Percentiles rank a stretch among this genome's conserved stretches.
Evolutionary conservation across 2,113 vertebrate genomes (phyloP).

Genomic region (Gallinago undulata): DNA sequence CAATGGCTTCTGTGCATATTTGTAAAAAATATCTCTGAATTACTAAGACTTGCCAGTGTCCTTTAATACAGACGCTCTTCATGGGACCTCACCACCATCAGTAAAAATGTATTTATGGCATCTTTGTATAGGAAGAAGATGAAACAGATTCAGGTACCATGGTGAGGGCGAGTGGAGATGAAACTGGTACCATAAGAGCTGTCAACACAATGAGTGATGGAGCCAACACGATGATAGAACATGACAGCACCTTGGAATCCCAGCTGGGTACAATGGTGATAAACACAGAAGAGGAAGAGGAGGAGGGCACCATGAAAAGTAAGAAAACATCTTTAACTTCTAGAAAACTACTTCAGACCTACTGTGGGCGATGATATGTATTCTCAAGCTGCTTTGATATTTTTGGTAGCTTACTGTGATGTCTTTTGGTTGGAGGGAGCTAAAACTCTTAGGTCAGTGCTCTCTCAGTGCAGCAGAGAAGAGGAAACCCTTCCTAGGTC

Average conservation of each 20-base stretch:
- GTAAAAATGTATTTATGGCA: neutral
- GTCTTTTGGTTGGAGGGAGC: neutral
- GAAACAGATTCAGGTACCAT: constrained; percentile 90
- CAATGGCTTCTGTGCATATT: neutral
- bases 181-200: constrained; percentile 83
- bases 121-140: constrained; percentile 84
- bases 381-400: neutral
- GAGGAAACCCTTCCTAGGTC: neutral
- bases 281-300: constrained; percentile 87
- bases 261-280: constrained; percentile 95
- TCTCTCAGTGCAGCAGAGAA: neutral
- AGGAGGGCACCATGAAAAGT: constrained; percentile 94
- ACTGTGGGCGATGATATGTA: neutral
- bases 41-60: neutral
- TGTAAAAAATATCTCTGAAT: neutral
- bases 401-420: neutral
- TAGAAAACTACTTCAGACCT: neutral
- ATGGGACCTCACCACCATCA: neutral
- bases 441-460: neutral
- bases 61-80: neutral
- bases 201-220: constrained; percentile 77
- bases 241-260: constrained; percentile 81
- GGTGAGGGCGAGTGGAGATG: constrained; percentile 81
- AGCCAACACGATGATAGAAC: constrained; percentile 84
- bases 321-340: constrained; percentile 50